These are phyloP conservation scores for Chrysopa pallens DNA, from an alignment of 1,140 invertebrate species.

Conservation along the genomic window DNA sequence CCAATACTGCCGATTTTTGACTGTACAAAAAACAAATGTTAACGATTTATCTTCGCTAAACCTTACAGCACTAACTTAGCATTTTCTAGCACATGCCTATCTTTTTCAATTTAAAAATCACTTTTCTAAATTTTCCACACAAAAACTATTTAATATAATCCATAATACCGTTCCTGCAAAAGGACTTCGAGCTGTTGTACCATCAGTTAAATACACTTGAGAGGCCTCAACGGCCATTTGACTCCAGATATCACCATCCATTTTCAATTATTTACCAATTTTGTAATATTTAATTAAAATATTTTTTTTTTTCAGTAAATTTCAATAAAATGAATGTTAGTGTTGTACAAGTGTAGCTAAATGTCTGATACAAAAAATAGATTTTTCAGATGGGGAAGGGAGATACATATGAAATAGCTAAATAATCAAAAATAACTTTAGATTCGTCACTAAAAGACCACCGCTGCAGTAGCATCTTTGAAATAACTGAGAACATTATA, in stretches of 20 bases:
- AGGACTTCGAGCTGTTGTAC: constrained; percentile 51
- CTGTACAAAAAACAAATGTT: too few relatives aligned
- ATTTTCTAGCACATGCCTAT: too few relatives aligned
- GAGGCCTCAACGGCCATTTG: constrained; percentile 66
- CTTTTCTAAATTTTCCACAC: too few relatives aligned
- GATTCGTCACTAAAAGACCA: background rate
- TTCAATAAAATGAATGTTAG: constrained; percentile 1
- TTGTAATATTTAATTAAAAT: background rate
- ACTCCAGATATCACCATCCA: constrained; percentile 61
- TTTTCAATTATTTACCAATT: constrained; percentile 11
- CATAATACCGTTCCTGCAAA: constrained; percentile 58
- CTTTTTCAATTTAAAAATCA: too few relatives aligned
- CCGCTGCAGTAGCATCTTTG: background rate
- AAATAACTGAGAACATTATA: too few relatives aligned
- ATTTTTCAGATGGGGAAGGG: constrained; percentile 6
- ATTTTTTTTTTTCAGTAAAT: constrained; percentile 1
- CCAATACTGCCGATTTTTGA: too few relatives aligned
- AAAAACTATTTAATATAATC: too few relatives aligned
- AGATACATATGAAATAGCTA: background rate
- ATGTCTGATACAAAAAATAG: constrained; percentile 8
- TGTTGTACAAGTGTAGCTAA: constrained; percentile 4
- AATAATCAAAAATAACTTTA: background rate
- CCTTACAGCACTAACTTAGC: too few relatives aligned
- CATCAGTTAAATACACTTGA: constrained; percentile 66
- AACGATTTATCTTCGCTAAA: too few relatives aligned